phyloP scores from a whole-genome alignment of 2,888 invertebrate genomes.

The Caenorhabditis wallacei region DNA sequence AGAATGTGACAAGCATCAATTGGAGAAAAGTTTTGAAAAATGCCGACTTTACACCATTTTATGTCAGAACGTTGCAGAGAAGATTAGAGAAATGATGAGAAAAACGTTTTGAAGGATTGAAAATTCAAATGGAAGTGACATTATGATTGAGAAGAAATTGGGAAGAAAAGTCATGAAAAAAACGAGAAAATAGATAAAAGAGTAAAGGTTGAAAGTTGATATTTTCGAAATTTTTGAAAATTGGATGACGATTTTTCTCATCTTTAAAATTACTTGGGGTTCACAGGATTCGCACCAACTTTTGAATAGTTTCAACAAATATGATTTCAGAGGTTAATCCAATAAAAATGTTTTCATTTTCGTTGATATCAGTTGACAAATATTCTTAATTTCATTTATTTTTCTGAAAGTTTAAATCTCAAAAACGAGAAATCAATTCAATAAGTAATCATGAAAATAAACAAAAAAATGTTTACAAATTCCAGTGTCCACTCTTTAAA shows the following conservation, averaged over 20 bases:
- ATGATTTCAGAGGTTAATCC: too few species aligned
- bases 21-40: constrained; percentile 22
- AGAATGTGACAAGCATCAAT: constrained; percentile 41
- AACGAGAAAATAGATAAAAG: background rate
- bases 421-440: constrained; percentile 10
- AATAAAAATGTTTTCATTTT: background rate
- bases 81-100: background rate
- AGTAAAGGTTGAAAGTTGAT: constrained; percentile 8
- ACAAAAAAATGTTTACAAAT: constrained; percentile 17
- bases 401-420: constrained; percentile 1
- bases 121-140: constrained; percentile 34
- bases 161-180: background rate
- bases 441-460: constrained; percentile 4
- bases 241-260: background rate
- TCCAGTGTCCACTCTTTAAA: constrained; percentile 17
- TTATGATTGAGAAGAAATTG: constrained; percentile 35
- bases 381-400: background rate
- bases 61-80: constrained; percentile 34
- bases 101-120: constrained; percentile 12
- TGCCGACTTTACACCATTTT: constrained; percentile 37
- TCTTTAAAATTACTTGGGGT: too few species aligned
- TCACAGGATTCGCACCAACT: too few species aligned
- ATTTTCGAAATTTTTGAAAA: constrained; percentile 4
- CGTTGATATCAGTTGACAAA: background rate
- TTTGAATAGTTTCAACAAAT: too few species aligned